Percentiles rank a stretch among this genome's conserved stretches.
phyloP scores from a whole-genome alignment of 2,113 vertebrate species.

The Eclectus roratus region DNA sequence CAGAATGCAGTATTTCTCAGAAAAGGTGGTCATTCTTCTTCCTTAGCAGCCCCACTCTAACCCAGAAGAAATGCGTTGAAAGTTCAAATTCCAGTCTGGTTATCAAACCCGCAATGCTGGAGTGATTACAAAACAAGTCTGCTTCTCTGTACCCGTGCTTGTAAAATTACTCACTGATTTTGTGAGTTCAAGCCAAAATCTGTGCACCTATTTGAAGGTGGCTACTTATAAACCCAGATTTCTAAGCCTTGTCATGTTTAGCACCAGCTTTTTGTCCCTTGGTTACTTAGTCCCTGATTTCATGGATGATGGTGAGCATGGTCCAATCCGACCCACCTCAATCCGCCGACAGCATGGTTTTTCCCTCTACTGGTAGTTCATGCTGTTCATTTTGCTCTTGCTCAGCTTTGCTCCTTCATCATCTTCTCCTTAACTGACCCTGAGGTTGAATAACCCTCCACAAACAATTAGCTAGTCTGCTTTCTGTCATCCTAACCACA shows the following conservation, averaged over 20 bases:
- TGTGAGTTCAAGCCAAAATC: background rate
- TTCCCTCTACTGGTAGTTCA: background rate
- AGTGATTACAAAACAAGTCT: slow-evolving; percentile 17
- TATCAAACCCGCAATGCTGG: background rate
- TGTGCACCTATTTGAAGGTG: background rate
- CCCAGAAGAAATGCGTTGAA: background rate
- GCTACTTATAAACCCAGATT: background rate
- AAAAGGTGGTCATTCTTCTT: background rate
- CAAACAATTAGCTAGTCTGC: background rate
- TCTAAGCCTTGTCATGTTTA: background rate
- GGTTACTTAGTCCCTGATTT: background rate
- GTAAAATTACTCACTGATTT: background rate
- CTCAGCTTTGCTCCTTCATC: background rate
- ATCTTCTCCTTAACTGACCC: background rate
- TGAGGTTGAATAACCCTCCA: background rate
- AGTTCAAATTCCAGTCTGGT: slow-evolving; percentile 49
- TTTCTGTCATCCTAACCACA: background rate
- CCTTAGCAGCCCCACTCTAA: background rate
- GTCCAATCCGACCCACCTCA: background rate
- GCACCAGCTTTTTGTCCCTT: background rate
- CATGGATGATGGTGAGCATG: background rate
- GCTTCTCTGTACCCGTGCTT: slow-evolving; percentile 3
- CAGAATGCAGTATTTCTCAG: background rate
- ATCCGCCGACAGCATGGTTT: background rate
- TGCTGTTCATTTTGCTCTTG: background rate